phyloP scores from a whole-genome alignment of 1,140 invertebrate species.

The Aphelenchoides avenae region DNA sequence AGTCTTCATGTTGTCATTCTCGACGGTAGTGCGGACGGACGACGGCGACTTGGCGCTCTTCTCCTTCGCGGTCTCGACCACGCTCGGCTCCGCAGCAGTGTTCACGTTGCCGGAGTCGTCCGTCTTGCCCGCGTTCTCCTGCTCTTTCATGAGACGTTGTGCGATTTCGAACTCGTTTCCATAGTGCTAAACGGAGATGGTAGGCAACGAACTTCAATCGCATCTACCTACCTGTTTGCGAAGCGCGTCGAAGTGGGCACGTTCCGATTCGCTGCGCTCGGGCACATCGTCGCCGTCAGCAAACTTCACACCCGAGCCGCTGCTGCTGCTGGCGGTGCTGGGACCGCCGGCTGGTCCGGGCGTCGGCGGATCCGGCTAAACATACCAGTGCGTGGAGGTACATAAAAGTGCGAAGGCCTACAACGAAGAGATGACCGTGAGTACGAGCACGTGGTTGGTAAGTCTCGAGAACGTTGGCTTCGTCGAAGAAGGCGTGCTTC shows the following conservation, averaged over 20 bases:
- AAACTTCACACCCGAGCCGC: no score
- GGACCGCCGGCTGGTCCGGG: no score
- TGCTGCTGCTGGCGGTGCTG: no score
- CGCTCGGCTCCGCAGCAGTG: not conserved
- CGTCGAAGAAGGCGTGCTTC: constrained; percentile 43
- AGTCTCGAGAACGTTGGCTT: constrained; percentile 47
- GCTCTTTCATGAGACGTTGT: constrained; percentile 28
- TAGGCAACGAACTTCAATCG: not conserved
- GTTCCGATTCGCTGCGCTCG: constrained; percentile 23
- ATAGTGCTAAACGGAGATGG: constrained; percentile 38
- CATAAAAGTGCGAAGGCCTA: not conserved
- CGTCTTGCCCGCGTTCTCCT: constrained; percentile 28
- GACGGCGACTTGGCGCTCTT: not conserved
- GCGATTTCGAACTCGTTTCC: constrained; percentile 42
- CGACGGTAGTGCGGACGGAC: not conserved
- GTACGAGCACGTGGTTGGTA: constrained; percentile 46
- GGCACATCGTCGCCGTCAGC: constrained; percentile 16
- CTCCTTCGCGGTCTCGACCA: constrained; percentile 1
- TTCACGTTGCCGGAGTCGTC: not conserved
- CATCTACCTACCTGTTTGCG: constrained; percentile 32
- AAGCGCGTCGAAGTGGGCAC: constrained; percentile 30
- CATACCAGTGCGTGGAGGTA: constrained; percentile 1
- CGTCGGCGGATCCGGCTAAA: constrained; percentile 45
- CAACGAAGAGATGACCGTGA: constrained; percentile 40
- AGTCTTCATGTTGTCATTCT: not conserved